Conservation (phyloP, 2,113 vertebrate species). For the Heteronetta atricapilla region DNA sequence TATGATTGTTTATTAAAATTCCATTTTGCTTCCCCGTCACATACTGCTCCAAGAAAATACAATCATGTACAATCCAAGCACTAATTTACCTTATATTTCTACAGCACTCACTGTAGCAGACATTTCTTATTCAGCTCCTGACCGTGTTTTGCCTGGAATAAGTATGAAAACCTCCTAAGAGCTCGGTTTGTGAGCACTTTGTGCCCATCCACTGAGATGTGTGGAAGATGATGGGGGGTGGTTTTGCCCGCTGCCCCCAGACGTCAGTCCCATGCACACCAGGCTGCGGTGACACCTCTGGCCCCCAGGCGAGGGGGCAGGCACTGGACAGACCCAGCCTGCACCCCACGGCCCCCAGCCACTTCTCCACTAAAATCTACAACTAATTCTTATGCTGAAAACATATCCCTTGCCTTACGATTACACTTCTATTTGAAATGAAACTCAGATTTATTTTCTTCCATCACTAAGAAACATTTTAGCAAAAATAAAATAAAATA, state of each 20-base stretch:
- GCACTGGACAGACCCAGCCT: neutral
- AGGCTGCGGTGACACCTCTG: neutral
- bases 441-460: neutral
- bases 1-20: neutral
- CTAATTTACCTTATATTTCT: neutral
- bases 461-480: neutral
- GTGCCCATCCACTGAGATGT: neutral
- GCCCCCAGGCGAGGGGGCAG: neutral
- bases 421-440: neutral
- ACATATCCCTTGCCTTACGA: neutral
- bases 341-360: neutral
- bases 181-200: neutral
- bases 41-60: neutral
- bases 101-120: neutral
- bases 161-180: neutral
- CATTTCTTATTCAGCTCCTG: neutral
- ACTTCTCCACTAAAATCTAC: neutral
- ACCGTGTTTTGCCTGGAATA: neutral
- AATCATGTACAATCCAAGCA: neutral
- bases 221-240: neutral
- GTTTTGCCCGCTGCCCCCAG: neutral
- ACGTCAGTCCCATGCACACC: too few relatives aligned
- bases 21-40: neutral
- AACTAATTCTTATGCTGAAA: neutral
- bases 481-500: neutral